These are phyloP conservation scores for Bostrychus sinensis DNA, from an alignment of 2,113 vertebrate species.

Conservation along the genomic window DNA sequence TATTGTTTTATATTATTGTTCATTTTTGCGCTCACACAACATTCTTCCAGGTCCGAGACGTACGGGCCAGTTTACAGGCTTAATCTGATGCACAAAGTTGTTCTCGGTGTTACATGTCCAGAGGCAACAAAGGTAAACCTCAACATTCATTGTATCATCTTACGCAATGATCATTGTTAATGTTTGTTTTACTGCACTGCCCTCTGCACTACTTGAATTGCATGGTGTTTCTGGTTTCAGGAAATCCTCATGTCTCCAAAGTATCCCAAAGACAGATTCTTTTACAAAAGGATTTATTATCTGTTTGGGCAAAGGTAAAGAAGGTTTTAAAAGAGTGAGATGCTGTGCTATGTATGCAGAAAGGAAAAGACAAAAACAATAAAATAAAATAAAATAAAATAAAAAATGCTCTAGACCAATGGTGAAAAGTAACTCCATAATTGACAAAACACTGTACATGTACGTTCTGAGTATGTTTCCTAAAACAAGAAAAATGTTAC, in stretches of 20 bases:
- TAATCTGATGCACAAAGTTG: slow-evolving; percentile 50
- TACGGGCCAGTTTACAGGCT: slow-evolving; percentile 69
- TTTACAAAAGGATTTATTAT: slow-evolving; percentile 59
- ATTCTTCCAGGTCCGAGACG: slow-evolving; percentile 54
- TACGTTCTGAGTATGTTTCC: no score
- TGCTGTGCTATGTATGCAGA: no score
- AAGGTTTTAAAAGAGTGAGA: no score
- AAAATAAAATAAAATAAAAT: no score
- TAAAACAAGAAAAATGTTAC: no score
- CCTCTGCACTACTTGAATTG: no score
- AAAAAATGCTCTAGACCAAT: no score
- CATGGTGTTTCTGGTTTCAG: slow-evolving; percentile 43
- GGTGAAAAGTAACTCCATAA: no score
- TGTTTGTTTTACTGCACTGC: not conserved
- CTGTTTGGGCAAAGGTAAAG: slow-evolving; percentile 77
- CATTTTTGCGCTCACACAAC: no score
- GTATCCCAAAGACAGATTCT: slow-evolving; percentile 66
- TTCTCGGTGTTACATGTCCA: slow-evolving; percentile 54
- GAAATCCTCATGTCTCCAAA: slow-evolving; percentile 80
- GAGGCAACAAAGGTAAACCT: slow-evolving; percentile 75
- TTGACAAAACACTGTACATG: no score
- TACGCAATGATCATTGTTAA: not conserved
- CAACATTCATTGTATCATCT: not conserved
- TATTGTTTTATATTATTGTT: no score
- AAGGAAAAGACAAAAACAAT: no score